Base-by-base conservation (phyloP, 2,888 invertebrate species). In the Dasypolia templi region DNA sequence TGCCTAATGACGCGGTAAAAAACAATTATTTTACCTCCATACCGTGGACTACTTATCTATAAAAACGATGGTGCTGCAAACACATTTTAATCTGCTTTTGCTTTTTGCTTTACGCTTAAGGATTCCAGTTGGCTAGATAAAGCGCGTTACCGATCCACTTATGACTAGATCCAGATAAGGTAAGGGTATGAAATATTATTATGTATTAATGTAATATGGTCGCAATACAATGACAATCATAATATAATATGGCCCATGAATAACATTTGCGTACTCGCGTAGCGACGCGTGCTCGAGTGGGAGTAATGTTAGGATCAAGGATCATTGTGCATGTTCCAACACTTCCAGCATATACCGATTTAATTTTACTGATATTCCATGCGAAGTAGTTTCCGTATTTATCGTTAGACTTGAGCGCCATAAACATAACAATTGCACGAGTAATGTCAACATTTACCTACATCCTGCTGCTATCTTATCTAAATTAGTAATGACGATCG, bases 201-300 rank as follows among this genome's bases (percentile, higher is more conserved):
- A 51, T 32, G 17, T 26, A 29, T 12, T 29, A 53, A 44, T 42
- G 26, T 29, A 26, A 44, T 51, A 22, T 65, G 29, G 17, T 53
- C 7, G 39, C 26, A 35, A 53, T 26, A 42, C 35, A 42, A 55
- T 68, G 62, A 69, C 26, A 55, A 26, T 42, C 61, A 11, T 29
- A 32, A 17, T n/a, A 39, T 42, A 4, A 63, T 59, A 61, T 29
- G 32, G 49, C n/a, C 26, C 26, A 69, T 53, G 56, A 49, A 44
- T 32, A 22, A 22, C 32, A 59, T 75, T 62, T 55, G 35, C 53
- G 12, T 51, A 49, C 49, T 64, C 51, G 58, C 82, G 74, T 84
- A 68, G 83, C 86, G 86, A 91, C 88, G 90, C 92, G 91, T 92
- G 91, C 91, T 89, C 80, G 89, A 93, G 93, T 91, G 91, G 91